These are phyloP conservation scores for Notiomystis cincta DNA, from an alignment of 2,113 vertebrate genomes.

Conservation along the genomic window DNA sequence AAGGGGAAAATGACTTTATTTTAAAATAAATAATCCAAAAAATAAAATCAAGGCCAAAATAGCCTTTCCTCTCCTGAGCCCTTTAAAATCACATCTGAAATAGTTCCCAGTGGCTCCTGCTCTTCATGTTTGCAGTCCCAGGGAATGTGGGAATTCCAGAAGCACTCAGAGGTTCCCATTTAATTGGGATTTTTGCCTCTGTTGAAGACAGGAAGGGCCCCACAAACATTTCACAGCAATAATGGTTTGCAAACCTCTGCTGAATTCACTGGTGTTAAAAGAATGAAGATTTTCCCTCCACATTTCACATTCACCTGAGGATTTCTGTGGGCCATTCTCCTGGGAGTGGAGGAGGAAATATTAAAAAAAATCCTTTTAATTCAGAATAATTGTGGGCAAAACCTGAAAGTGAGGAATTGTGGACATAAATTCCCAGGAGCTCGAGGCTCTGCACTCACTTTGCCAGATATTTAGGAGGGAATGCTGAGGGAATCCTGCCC, in stretches of 20 bases:
- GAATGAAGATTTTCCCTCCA: neutral
- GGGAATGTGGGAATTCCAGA: neutral
- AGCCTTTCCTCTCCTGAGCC: neutral
- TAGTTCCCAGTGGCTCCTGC: neutral
- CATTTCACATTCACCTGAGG: neutral
- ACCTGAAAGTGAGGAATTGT: constrained; percentile 14
- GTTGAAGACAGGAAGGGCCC: neutral
- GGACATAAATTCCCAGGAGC: neutral
- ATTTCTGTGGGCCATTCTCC: neutral
- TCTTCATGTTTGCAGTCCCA: neutral
- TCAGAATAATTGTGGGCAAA: constrained; percentile 26
- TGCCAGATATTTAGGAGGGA: neutral
- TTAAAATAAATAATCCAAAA: too few relatives aligned
- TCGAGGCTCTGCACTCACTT: neutral
- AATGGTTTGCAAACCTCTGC: neutral
- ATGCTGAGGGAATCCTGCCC: constrained; percentile 7
- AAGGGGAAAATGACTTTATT: neutral
- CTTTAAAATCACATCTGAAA: neutral
- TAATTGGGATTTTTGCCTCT: neutral
- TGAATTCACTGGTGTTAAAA: neutral
- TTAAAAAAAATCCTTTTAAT: constrained; percentile 55
- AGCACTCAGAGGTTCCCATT: neutral
- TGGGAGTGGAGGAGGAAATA: neutral
- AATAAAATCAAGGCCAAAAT: neutral
- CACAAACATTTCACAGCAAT: neutral